Conservation (phyloP, 2,797 vertebrate genomes). For the Silurus aristotelis region DNA sequence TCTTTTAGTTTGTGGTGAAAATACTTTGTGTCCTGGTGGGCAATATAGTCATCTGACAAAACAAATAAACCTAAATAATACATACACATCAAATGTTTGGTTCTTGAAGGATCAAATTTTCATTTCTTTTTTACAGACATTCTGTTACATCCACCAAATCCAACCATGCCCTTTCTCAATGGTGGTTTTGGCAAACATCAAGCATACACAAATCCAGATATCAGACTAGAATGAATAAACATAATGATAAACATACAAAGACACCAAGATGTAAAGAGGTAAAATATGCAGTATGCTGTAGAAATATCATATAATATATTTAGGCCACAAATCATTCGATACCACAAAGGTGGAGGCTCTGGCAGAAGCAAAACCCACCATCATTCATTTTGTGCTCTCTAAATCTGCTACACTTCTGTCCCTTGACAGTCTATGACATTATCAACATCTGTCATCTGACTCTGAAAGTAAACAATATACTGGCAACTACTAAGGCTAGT, state of each 20-base stretch:
- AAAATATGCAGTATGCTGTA: background rate
- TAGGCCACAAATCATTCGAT: background rate
- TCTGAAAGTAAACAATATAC: background rate
- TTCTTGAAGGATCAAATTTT: background rate
- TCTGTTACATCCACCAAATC: background rate
- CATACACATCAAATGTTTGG: background rate
- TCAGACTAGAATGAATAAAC: slow-evolving; percentile 12
- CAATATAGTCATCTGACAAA: background rate
- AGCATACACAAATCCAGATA: background rate
- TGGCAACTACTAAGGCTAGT: background rate
- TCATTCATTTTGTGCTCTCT: background rate
- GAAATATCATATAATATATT: background rate
- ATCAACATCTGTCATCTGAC: background rate
- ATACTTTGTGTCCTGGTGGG: background rate
- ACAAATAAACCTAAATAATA: background rate
- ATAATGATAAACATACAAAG: slow-evolving; percentile 3
- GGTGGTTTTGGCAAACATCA: slow-evolving; percentile 3
- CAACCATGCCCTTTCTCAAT: background rate
- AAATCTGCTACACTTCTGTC: background rate
- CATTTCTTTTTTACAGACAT: background rate
- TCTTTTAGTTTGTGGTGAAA: background rate
- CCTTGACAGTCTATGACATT: background rate
- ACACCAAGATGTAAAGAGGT: background rate
- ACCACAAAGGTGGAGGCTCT: background rate
- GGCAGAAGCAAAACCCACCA: background rate